phyloP scores from a whole-genome alignment of 2,797 vertebrate species.

The Emydoidea blandingii region DNA sequence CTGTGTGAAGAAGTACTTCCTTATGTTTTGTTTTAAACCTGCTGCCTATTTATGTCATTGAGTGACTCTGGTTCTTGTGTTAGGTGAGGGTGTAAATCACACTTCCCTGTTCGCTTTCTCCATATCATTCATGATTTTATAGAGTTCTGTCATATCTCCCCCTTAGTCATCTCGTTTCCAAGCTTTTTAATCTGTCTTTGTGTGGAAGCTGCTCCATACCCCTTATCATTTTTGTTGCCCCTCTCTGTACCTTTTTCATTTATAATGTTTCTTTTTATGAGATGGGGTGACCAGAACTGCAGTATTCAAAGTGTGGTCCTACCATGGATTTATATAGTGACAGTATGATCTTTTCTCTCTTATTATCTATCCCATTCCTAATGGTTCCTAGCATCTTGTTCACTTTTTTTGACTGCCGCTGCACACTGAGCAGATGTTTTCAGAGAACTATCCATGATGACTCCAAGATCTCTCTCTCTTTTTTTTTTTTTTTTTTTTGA shows the following conservation, averaged over 20 bases:
- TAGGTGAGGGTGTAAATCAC: not conserved
- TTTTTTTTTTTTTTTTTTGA: not conserved
- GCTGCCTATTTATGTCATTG: not conserved
- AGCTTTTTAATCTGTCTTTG: not conserved
- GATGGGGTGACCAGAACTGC: not conserved
- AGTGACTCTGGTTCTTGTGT: not conserved
- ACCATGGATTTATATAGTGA: not conserved
- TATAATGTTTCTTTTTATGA: not conserved
- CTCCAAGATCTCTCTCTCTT: not conserved
- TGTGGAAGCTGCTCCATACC: not conserved
- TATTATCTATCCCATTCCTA: not conserved
- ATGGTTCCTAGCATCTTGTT: not conserved
- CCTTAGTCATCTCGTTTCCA: not conserved
- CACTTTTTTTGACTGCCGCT: no score
- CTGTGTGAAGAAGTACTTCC: not conserved
- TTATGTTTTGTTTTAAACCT: not conserved
- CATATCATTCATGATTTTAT: no score
- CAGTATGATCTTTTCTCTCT: not conserved
- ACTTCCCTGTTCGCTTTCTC: not conserved
- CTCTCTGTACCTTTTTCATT: not conserved
- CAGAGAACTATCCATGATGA: not conserved
- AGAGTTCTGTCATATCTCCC: not conserved
- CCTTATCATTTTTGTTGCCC: not conserved
- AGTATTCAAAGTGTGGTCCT: not conserved
- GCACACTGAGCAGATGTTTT: no score